Evolutionary conservation across 2,797 vertebrate species (phyloP), one percentile per base, ranked within the genome.

Genomic region (Jordanella pulchra): DNA sequence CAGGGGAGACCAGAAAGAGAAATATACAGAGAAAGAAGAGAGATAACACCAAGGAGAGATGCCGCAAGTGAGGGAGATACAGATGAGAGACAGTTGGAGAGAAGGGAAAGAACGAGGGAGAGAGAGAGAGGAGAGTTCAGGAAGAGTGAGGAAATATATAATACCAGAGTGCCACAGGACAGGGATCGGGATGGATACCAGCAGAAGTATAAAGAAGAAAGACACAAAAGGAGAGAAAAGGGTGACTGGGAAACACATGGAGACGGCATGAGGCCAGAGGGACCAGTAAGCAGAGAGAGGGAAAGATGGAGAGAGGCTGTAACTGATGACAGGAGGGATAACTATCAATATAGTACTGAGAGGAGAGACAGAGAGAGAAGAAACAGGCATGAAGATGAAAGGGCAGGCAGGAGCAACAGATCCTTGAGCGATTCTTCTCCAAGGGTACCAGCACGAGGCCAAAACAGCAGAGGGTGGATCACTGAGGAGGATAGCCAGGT

Each of bases 31-130:
- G 84, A 89, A 11, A 85, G 55, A 65, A 83, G 60, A 44, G 81
- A 77, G 68, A 71, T 68, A 66, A 42, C 47, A 1, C 67, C 69
- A 83, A 86, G 51, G 80, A 91, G 86, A 76, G 89, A 78, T 73
- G 86, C 81, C 25, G 90, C 84, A 74, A 92, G 82, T 55, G 91
- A 92, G 70, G 87, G 82, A 78, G 90, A 92, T 78, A 82, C 68
- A 23, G 85, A 84, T 10, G 90, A 81, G 72, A 90, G 87, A 72
- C 87, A 87, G 56, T 56, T 23, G 60, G 60, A 44, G 66, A 89
- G 42, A 81, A 90, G 50, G 78, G 90, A 86, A 67, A 86, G 44
- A 79, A 58, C 25, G 50, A 87, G 73, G 73, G 73, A 72, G 48
- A 82, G 28, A 69, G 67, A 82, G 71, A 77, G 69, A 51, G 82